Evolutionary conservation across 2,797 vertebrate genomes (phyloP), one percentile per base, ranked within the genome.

Genomic region (Eremophila alpestris): DNA sequence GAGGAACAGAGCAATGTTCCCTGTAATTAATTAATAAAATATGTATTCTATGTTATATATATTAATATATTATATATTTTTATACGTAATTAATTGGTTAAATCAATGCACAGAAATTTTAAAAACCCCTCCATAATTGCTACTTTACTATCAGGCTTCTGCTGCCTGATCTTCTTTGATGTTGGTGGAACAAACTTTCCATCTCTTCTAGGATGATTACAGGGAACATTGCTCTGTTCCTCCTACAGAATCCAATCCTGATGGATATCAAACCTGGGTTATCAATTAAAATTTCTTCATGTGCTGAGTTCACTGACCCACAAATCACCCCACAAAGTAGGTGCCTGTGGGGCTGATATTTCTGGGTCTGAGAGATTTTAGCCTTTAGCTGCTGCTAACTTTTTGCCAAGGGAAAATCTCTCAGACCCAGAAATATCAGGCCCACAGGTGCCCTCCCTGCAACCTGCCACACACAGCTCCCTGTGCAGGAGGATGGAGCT

Each of bases 261-360:
- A 88, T 80, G 78, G 92, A 96, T 93, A 97, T 96, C 96, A 96
- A 97, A 94, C 51, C 74, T 58, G 30, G 82, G 89, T 83, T 95
- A 97, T 94, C 95, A 97, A 94, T 97, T 97, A 95, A 96, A 93
- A 87, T 90, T 86, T 77, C 69, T 88, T 92, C 90, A 73, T 86
- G 65, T 81, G 89, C 83, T 1, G 2, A 94, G 83, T 81, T 36
- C 36, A 36, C 36, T 36, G 36, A 36, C 36, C 36, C 36, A 36
- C 36, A 36, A 36, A 36, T 36, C 36, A 36, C 36, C 36, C 36
- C 36, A 36, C 36, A 36, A 10, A 36, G 36, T 36, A 36, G 36
- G 36, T 36, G 36, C 36, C 36, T 36, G 36, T 36, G 36, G 36
- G 36, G 8, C 36, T 36, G 36, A 10, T 36, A 36, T 36, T 36